Evolutionary conservation across 2,113 vertebrate species (phyloP).

Genomic region (Syngnathus scovelli): DNA sequence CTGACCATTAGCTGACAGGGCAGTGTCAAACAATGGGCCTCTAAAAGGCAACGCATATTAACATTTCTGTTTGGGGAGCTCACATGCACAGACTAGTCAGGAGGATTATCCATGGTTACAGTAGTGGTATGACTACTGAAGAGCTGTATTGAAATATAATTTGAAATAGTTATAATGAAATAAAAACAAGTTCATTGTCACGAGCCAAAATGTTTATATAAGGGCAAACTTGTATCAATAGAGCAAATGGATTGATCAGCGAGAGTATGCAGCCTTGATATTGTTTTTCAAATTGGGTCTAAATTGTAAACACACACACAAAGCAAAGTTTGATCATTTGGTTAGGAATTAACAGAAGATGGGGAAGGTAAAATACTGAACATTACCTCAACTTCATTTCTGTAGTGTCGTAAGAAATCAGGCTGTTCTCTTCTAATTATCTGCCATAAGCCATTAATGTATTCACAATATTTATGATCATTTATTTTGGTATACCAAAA

Average conservation of each 20-base stretch:
- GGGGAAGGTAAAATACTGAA: too few species aligned
- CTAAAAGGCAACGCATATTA: conserved; percentile 32
- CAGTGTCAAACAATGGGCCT: conserved; percentile 57
- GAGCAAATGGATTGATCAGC: not conserved
- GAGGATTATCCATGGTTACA: conserved; percentile 7
- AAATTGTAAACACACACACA: too few species aligned
- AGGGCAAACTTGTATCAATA: not conserved
- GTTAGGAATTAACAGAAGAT: too few species aligned
- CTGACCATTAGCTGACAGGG: conserved; percentile 60
- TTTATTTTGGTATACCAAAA: not conserved
- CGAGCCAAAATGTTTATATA: not conserved
- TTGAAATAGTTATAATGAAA: not conserved
- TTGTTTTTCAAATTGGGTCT: too few species aligned
- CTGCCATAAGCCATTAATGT: not conserved
- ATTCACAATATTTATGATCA: not conserved
- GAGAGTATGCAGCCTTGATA: not conserved
- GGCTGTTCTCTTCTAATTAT: not conserved
- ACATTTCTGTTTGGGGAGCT: conserved; percentile 27
- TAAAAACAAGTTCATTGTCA: not conserved
- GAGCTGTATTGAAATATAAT: not conserved
- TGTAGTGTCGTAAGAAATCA: too few species aligned
- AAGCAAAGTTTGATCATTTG: too few species aligned
- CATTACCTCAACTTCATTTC: too few species aligned
- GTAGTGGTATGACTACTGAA: not conserved
- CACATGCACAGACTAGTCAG: conserved; percentile 32